These are phyloP conservation scores for Agrotis exclamationis DNA, from an alignment of 2,888 invertebrate genomes.

Conservation along the genomic window DNA sequence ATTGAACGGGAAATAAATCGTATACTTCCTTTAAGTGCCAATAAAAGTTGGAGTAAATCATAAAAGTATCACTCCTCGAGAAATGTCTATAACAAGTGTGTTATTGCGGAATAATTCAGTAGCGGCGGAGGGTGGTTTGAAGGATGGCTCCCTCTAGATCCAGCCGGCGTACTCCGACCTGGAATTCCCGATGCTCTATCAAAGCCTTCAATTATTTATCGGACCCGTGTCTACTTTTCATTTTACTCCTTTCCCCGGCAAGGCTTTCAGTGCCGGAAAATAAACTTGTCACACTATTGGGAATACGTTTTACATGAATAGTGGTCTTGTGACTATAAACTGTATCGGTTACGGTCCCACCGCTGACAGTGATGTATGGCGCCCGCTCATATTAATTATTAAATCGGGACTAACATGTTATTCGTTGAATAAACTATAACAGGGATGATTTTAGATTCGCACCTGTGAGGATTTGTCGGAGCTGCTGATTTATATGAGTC, in stretches of 20 bases:
- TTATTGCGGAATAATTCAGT: conserved; percentile 91
- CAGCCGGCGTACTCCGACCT: conserved; percentile 80
- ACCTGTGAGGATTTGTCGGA: conserved; percentile 32
- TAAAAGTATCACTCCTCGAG: conserved; percentile 90
- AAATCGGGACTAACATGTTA: conserved; percentile 54
- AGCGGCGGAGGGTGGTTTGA: conserved; percentile 87
- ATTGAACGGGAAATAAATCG: conserved; percentile 90
- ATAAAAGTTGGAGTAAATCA: conserved; percentile 91
- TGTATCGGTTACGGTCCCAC: conserved; percentile 73
- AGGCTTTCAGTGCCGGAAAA: conserved; percentile 83
- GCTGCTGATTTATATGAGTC: conserved; percentile 22
- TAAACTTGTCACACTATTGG: conserved; percentile 86
- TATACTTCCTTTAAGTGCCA: conserved; percentile 91
- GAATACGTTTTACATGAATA: conserved; percentile 82
- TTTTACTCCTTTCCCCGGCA: conserved; percentile 88
- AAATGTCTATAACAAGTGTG: conserved; percentile 91
- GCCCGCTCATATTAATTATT: conserved; percentile 74
- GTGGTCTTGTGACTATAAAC: conserved; percentile 79
- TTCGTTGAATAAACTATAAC: conserved; percentile 56
- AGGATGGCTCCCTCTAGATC: conserved; percentile 89
- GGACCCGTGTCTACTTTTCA: conserved; percentile 91
- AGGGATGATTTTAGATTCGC: conserved; percentile 42
- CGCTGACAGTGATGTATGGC: conserved; percentile 80
- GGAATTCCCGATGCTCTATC: conserved; percentile 89
- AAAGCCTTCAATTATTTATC: conserved; percentile 91